These are phyloP conservation scores for Dryadula phaetusa DNA, from an alignment of 2,888 invertebrate genomes.

Conservation along the genomic window DNA sequence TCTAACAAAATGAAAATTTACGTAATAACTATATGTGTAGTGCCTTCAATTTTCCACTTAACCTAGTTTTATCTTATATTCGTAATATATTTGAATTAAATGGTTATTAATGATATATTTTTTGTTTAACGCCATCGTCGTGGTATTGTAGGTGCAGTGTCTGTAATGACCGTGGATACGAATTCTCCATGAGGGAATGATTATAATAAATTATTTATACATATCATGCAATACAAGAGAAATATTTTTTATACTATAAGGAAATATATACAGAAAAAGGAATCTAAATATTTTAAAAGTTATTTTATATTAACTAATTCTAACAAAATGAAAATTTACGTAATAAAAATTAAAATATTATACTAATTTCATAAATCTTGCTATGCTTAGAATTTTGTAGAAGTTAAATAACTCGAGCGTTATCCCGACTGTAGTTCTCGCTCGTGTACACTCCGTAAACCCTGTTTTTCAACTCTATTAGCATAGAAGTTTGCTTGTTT, in stretches of 20 bases:
- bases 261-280: not conserved
- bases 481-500: conserved; percentile 26
- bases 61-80: too few species aligned
- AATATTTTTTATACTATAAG: too few species aligned
- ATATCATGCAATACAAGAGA: too few species aligned
- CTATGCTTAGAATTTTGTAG: conserved; percentile 7
- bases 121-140: too few species aligned
- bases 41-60: too few species aligned
- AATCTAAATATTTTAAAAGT: not conserved
- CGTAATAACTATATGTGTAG: too few species aligned
- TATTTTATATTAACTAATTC: conserved; percentile 7
- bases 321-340: not conserved
- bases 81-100: too few species aligned
- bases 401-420: conserved; percentile 21
- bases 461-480: conserved; percentile 28
- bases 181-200: too few species aligned
- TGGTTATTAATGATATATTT: too few species aligned
- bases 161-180: too few species aligned
- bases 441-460: conserved; percentile 22
- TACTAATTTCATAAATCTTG: conserved; percentile 10
- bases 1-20: not conserved
- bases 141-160: too few species aligned
- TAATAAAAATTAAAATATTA: not conserved
- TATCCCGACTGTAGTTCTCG: conserved; percentile 13
- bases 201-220: too few species aligned